Conservation (phyloP, 2,113 vertebrate species). For the Burhinus oedicnemus region DNA sequence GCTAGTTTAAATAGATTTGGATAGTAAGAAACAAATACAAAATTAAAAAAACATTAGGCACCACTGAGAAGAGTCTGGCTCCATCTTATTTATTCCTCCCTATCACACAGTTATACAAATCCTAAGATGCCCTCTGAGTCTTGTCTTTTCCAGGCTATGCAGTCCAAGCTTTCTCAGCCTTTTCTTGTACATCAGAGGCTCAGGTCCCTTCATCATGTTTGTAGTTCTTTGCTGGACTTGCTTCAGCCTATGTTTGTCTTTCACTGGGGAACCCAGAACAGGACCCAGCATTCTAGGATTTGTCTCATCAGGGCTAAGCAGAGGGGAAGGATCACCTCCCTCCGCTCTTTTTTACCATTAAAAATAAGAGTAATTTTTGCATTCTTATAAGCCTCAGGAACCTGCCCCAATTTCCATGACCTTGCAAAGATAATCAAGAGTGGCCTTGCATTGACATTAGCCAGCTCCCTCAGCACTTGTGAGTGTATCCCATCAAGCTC, state of each 20-base stretch:
- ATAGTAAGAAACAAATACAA: background rate
- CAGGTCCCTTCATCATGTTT: background rate
- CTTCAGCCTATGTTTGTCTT: background rate
- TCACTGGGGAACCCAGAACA: background rate
- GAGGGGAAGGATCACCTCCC: background rate
- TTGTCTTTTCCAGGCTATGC: background rate
- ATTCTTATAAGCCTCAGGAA: background rate
- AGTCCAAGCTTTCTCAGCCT: background rate
- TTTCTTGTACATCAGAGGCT: background rate
- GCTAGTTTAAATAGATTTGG: background rate
- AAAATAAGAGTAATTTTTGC: background rate
- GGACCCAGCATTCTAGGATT: background rate
- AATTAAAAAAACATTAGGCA: background rate
- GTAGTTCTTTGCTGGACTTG: background rate
- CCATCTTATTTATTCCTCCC: background rate
- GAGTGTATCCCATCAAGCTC: background rate
- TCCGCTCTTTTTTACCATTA: background rate
- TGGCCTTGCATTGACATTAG: background rate
- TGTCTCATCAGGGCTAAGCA: background rate
- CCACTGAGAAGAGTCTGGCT: background rate
- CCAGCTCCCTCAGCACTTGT: background rate
- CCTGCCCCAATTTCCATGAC: background rate
- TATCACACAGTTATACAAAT: background rate
- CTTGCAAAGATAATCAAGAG: background rate
- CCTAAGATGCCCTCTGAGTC: background rate